Conservation (phyloP, 2,113 vertebrate genomes). For the Cyanistes caeruleus region DNA sequence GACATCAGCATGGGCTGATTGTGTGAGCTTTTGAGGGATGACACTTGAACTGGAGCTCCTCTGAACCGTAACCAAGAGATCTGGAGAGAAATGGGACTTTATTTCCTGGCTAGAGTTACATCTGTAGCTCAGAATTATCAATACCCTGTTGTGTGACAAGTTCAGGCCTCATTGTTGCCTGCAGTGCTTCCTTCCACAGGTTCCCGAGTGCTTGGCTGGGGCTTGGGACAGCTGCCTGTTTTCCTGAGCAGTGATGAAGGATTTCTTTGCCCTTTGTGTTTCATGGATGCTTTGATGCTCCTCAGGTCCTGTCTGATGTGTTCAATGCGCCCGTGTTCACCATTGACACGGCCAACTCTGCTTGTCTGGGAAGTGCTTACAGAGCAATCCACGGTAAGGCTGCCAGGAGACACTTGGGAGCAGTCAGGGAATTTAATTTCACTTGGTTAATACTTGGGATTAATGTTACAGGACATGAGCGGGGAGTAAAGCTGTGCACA, state of each 20-base stretch:
- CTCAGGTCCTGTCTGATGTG: constrained; percentile 90
- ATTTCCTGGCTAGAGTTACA: neutral
- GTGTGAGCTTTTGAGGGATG: neutral
- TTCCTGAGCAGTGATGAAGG: neutral
- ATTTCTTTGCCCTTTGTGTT: neutral
- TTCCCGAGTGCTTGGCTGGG: neutral
- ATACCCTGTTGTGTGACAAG: neutral
- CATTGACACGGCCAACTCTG: constrained; percentile 87
- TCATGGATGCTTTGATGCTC: neutral
- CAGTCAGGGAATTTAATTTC: neutral
- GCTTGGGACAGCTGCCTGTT: neutral
- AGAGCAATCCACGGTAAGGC: constrained; percentile 89
- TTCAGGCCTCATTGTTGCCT: neutral
- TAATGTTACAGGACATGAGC: neutral
- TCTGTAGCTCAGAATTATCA: neutral
- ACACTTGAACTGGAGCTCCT: neutral
- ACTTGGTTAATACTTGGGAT: neutral
- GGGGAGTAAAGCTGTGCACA: neutral
- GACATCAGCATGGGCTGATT: neutral
- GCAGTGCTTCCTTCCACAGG: accelerated
- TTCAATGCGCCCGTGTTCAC: constrained; percentile 89
- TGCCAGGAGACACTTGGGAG: neutral
- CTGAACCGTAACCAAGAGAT: neutral
- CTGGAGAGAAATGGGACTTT: neutral
- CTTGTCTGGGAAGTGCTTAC: constrained; percentile 92